Evolutionary conservation across 1,140 invertebrate species (phyloP).

Genomic region (Brachionus asplanchnoidis): DNA sequence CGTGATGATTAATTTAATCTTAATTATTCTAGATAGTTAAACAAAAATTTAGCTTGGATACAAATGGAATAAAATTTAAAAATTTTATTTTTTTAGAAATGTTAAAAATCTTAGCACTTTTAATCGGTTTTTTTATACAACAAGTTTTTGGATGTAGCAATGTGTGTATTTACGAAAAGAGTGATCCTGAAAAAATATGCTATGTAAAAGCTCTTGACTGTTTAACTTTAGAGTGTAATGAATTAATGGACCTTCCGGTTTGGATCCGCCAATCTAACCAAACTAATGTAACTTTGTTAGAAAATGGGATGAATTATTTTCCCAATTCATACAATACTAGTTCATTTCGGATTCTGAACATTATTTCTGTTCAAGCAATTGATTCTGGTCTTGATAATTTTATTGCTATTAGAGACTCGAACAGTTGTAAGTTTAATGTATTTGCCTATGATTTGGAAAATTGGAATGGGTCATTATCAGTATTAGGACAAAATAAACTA

Average conservation of each 20-base stretch:
- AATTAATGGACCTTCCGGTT: not conserved
- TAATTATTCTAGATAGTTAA: not conserved
- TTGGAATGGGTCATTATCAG: not conserved
- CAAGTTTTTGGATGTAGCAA: not conserved
- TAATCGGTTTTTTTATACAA: not conserved
- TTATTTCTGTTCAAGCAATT: not conserved
- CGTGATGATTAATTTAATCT: not conserved
- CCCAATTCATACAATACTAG: not conserved
- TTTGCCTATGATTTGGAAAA: not conserved
- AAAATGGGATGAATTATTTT: not conserved
- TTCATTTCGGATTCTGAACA: not conserved
- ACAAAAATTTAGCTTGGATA: not conserved
- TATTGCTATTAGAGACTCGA: not conserved
- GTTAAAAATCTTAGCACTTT: not conserved
- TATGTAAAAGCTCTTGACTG: not conserved
- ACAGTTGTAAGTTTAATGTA: not conserved
- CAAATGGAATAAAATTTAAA: not conserved
- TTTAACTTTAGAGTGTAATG: not conserved
- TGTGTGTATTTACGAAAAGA: not conserved
- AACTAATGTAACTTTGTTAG: not conserved
- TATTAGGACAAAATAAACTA: not conserved
- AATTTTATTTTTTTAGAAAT: constrained; percentile 1
- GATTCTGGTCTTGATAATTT: constrained; percentile 14
- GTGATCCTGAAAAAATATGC: not conserved
- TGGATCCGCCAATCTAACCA: not conserved